Evolutionary conservation across 2,797 vertebrate species (phyloP).

Genomic region (Apogon talboti): DNA sequence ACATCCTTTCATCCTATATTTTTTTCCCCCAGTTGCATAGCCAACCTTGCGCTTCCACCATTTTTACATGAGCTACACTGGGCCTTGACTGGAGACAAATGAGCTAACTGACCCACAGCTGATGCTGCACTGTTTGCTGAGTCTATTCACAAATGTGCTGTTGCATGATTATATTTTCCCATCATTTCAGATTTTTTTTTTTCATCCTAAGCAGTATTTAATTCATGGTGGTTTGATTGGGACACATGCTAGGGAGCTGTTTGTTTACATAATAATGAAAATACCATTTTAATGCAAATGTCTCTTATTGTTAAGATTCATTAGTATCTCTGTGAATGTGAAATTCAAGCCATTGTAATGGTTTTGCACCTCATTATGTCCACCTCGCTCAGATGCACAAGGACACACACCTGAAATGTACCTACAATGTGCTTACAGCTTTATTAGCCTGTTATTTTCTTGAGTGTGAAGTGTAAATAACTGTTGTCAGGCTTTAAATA

Average conservation of each 20-base stretch:
- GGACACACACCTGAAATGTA: background rate
- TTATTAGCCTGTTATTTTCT: constrained; percentile 3
- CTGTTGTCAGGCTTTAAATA: background rate
- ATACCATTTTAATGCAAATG: constrained; percentile 44
- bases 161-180: background rate
- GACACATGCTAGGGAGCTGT: constrained; percentile 30
- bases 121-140: constrained; percentile 32
- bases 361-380: constrained; percentile 9
- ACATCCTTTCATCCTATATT: constrained; percentile 71
- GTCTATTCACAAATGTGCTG: constrained; percentile 4
- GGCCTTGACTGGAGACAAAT: constrained; percentile 58
- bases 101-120: constrained; percentile 67
- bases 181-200: constrained; percentile 8
- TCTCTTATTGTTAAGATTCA: constrained; percentile 19
- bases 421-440: background rate
- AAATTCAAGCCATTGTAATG: constrained; percentile 6
- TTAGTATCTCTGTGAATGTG: constrained; percentile 15
- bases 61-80: constrained; percentile 56
- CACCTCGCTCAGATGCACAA: background rate
- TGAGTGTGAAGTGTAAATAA: constrained; percentile 9
- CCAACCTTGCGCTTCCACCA: constrained; percentile 55
- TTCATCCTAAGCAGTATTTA: constrained; percentile 21
- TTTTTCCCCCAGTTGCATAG: constrained; percentile 35
- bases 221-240: constrained; percentile 31
- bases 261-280: constrained; percentile 42